These are phyloP conservation scores for Conchocele bisecta DNA, from an alignment of 2,888 invertebrate species.

Conservation along the genomic window DNA sequence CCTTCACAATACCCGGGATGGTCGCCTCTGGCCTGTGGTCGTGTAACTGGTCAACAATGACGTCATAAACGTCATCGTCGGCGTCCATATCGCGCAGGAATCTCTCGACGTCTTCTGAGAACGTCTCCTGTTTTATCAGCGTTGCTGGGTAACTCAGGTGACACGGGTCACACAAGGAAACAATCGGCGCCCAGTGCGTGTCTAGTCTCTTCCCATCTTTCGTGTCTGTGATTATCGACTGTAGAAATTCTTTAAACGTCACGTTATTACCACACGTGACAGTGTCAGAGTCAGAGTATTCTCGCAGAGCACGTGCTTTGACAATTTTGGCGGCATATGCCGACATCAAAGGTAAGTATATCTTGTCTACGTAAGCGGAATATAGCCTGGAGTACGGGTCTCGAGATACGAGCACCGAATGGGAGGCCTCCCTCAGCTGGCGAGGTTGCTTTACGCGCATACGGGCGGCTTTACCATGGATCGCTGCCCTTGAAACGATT, in stretches of 20 bases:
- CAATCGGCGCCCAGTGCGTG: conserved; percentile 33
- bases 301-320: neutral
- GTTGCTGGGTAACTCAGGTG: conserved; percentile 8
- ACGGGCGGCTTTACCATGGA: too few relatives aligned
- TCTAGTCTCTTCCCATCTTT: neutral
- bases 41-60: neutral
- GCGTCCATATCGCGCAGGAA: neutral
- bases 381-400: conserved; percentile 36
- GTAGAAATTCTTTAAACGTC: conserved; percentile 33
- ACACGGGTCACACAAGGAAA: conserved; percentile 26
- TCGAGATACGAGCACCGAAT: conserved; percentile 32
- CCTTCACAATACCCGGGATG: conserved; percentile 14
- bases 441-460: too few relatives aligned
- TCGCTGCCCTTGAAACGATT: too few relatives aligned
- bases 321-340: neutral
- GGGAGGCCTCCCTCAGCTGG: neutral
- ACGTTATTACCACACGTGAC: conserved; percentile 10
- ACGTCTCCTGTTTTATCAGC: conserved; percentile 36
- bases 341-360: neutral
- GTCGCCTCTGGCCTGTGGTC: conserved; percentile 16
- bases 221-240: neutral
- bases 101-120: conserved; percentile 31
- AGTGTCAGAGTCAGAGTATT: neutral
- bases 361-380: conserved; percentile 38
- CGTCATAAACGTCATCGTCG: neutral